Conservation (phyloP, 37 sponge, comb jelly and placozoan species). For the Chondrilla cf. caribensis region DNA sequence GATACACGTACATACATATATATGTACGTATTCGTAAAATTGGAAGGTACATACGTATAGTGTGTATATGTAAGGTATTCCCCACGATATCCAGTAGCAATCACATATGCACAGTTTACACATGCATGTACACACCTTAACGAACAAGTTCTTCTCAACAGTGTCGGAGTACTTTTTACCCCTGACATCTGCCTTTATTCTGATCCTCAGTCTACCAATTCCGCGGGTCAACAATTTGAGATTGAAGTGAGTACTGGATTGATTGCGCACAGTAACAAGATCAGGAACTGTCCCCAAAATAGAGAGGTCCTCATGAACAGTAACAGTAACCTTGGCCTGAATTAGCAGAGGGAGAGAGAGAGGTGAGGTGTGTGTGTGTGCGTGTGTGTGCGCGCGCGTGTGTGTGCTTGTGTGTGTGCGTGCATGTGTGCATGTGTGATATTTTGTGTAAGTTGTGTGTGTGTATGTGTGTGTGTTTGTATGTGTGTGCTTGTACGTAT, state of each 20-base stretch:
- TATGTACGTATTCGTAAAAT: neutral
- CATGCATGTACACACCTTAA: constrained; percentile 40
- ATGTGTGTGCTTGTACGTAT: too few species aligned
- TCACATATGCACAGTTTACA: neutral
- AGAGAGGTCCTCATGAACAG: constrained; percentile 37
- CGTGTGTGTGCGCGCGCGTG: too few species aligned
- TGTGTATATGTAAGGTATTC: too few species aligned
- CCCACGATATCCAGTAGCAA: neutral
- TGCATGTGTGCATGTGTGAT: too few species aligned
- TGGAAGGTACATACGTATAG: too few species aligned
- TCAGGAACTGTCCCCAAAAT: neutral
- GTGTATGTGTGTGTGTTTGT: too few species aligned
- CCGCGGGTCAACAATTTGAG: constrained; percentile 33
- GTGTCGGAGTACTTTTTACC: constrained; percentile 14
- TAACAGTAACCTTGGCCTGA: constrained; percentile 23
- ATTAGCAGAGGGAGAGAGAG: too few species aligned
- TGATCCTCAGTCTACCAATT: constrained; percentile 40
- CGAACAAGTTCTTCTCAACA: constrained; percentile 40
- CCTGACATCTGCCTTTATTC: neutral
- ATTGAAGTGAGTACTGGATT: neutral
- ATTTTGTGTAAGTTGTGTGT: too few species aligned
- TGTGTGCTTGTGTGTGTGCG: too few species aligned
- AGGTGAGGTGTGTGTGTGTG: too few species aligned
- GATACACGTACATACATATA: neutral
- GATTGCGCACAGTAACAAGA: neutral